A percentile compares a stretch with the other conserved stretches of the same genome.
phyloP scores from a whole-genome alignment of 2,797 vertebrate genomes.

The Eidolon dupreanum region DNA sequence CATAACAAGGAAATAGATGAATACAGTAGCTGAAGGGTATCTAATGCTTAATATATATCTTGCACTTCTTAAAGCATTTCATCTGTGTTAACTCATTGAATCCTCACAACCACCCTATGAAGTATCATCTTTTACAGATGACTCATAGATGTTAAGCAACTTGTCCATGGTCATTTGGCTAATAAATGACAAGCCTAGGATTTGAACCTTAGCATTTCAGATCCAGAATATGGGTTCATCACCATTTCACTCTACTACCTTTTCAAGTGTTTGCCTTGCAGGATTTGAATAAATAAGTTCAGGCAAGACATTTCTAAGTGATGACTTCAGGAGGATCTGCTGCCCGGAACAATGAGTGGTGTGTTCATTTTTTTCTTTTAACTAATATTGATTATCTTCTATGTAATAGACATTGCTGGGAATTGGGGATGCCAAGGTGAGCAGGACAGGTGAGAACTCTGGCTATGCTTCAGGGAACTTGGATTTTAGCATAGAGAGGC shows the following conservation, averaged over 20 bases:
- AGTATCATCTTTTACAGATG: not conserved
- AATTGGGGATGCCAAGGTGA: not conserved
- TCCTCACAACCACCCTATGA: not conserved
- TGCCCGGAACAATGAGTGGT: not conserved
- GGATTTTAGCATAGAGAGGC: not conserved
- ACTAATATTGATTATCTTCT: not conserved
- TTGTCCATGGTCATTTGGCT: not conserved
- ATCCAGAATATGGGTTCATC: not conserved
- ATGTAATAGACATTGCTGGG: not conserved
- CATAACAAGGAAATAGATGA: not conserved
- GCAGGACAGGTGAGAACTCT: not conserved
- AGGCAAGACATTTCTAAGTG: not conserved
- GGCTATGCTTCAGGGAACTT: not conserved
- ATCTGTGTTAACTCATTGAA: not conserved
- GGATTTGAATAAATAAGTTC: not conserved
- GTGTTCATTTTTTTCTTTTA: not conserved
- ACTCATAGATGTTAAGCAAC: not conserved
- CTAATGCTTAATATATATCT: not conserved
- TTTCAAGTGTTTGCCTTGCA: not conserved
- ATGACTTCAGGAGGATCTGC: not conserved
- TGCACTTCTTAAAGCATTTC: not conserved
- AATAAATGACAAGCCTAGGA: not conserved
- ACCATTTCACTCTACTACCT: not conserved
- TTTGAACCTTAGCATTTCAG: constrained; percentile 5
- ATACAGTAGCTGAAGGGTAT: not conserved